phyloP scores from a whole-genome alignment of 2,113 vertebrate species.

The Paramisgurnus dabryanus region DNA sequence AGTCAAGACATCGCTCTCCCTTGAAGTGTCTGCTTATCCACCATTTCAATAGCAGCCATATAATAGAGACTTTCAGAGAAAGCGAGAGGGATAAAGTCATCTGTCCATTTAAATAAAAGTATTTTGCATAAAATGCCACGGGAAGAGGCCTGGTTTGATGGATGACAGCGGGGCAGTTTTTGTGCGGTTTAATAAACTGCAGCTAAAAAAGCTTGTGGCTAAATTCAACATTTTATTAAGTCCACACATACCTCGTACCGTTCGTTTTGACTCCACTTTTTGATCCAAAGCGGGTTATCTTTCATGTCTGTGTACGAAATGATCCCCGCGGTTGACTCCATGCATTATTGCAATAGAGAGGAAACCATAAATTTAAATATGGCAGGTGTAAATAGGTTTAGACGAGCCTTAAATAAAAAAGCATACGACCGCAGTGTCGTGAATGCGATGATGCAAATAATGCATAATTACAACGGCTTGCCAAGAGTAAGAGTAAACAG shows the following conservation, averaged over 20 bases:
- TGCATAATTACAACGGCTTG: background rate
- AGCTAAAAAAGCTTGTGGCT: background rate
- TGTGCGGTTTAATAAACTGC: background rate
- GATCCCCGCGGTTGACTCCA: background rate
- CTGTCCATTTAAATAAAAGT: background rate
- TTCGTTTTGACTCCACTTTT: background rate
- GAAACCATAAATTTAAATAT: background rate
- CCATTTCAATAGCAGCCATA: constrained; percentile 23
- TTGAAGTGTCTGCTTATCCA: background rate
- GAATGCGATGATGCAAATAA: background rate
- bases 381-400: background rate
- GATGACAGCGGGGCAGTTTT: background rate
- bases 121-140: background rate
- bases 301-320: background rate
- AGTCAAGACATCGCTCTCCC: background rate
- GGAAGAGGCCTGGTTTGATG: background rate
- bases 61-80: background rate
- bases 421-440: background rate
- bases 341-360: background rate
- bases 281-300: background rate
- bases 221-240: background rate
- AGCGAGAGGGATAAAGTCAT: background rate
- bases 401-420: background rate
- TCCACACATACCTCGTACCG: too few relatives aligned
- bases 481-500: background rate